These are phyloP conservation scores for Cyclura pinguis DNA, from an alignment of 2,797 vertebrate species.

Conservation along the genomic window DNA sequence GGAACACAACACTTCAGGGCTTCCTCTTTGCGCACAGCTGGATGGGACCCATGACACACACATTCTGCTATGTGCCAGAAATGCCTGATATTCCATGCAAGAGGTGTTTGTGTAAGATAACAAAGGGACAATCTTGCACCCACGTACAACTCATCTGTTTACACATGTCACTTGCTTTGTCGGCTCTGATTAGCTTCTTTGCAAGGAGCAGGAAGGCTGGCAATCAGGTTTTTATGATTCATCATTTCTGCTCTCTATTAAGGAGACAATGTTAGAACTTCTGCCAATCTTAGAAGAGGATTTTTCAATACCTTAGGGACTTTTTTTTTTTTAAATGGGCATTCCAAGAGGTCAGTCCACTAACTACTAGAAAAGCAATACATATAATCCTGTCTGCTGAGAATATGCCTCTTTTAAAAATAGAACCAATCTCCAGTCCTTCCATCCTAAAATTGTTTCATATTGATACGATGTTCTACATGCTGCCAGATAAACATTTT, in stretches of 20 bases:
- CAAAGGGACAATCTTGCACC: slow-evolving; percentile 77
- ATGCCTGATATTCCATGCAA: slow-evolving; percentile 78
- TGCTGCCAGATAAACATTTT: slow-evolving; percentile 78
- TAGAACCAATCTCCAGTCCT: slow-evolving; percentile 51
- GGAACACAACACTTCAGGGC: slow-evolving; percentile 62
- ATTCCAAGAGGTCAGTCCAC: slow-evolving; percentile 67
- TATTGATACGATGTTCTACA: slow-evolving; percentile 66
- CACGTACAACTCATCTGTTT: slow-evolving; percentile 75
- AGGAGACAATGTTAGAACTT: slow-evolving; percentile 77
- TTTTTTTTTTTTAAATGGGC: slow-evolving; percentile 72
- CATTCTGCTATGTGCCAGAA: slow-evolving; percentile 79
- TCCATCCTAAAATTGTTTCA: slow-evolving; percentile 66
- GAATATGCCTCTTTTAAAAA: slow-evolving; percentile 67
- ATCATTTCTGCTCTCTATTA: slow-evolving; percentile 77
- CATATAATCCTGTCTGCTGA: slow-evolving; percentile 58
- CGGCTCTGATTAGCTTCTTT: slow-evolving; percentile 75
- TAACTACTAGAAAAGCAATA: slow-evolving; percentile 70
- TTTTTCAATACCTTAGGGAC: slow-evolving; percentile 68
- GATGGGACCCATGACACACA: slow-evolving; percentile 75
- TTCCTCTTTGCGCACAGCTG: slow-evolving; percentile 76
- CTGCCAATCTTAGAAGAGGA: slow-evolving; percentile 73
- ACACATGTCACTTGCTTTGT: slow-evolving; percentile 67
- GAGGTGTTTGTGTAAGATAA: slow-evolving; percentile 82
- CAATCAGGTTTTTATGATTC: slow-evolving; percentile 80
- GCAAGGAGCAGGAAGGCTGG: slow-evolving; percentile 77